Conservation (phyloP, 2,113 vertebrate genomes). For the Rhodinocichla rosea region DNA sequence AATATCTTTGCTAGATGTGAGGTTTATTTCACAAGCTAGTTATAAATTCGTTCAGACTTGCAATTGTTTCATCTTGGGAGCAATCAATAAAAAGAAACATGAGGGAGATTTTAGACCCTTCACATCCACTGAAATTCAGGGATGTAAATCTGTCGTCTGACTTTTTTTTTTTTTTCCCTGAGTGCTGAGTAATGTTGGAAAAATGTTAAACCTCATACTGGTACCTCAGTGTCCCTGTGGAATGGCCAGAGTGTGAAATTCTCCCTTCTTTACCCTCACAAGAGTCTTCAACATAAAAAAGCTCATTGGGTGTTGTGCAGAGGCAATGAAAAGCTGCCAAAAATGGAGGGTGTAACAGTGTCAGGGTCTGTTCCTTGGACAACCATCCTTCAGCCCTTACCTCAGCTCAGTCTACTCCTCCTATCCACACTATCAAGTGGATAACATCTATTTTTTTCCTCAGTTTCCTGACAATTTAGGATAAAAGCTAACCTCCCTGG, state of each 20-base stretch:
- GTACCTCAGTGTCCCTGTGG: background rate
- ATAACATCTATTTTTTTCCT: background rate
- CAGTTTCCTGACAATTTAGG: background rate
- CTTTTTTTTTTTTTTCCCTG: background rate
- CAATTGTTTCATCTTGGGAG: conserved; percentile 60
- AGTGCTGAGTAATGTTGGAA: conserved; percentile 31
- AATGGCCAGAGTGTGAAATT: background rate
- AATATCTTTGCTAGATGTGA: conserved; percentile 63
- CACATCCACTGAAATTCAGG: conserved; percentile 54
- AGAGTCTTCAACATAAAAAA: background rate
- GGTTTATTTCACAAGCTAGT: conserved; percentile 62
- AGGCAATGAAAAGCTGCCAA: background rate
- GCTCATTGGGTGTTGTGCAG: background rate
- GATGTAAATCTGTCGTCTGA: conserved; percentile 33
- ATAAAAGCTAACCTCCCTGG: background rate
- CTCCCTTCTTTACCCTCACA: background rate
- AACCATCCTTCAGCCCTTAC: background rate
- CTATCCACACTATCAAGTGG: background rate
- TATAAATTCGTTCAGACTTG: conserved; percentile 51
- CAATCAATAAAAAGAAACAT: conserved; percentile 62
- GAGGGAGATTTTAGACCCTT: conserved; percentile 52
- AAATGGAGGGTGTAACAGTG: background rate
- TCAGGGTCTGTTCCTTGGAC: background rate
- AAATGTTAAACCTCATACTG: background rate
- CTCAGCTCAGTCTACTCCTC: background rate